phyloP scores from a whole-genome alignment of 2,113 vertebrate species.

The Polypterus bichir region DNA sequence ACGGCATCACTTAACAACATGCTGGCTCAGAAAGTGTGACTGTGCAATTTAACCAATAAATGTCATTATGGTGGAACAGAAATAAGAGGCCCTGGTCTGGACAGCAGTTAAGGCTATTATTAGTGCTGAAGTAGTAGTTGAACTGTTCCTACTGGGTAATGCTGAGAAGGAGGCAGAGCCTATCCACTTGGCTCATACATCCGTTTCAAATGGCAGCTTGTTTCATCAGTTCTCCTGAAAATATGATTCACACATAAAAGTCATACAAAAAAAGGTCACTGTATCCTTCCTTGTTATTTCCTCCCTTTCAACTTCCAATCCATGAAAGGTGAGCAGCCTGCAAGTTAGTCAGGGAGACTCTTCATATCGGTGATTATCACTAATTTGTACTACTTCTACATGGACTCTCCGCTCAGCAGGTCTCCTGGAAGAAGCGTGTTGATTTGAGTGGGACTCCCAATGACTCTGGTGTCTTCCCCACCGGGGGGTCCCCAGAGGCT shows the following conservation, averaged over 20 bases:
- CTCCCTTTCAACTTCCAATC: too few species aligned
- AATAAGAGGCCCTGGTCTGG: conserved; percentile 39
- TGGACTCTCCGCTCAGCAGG: conserved; percentile 89
- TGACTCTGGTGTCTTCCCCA: conserved; percentile 72
- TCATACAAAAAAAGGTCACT: conserved; percentile 42
- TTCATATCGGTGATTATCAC: too few species aligned
- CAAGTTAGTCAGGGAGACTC: too few species aligned
- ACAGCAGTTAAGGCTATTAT: conserved; percentile 64
- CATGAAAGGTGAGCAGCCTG: too few species aligned
- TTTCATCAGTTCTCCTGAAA: conserved; percentile 45
- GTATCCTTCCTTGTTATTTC: too few species aligned
- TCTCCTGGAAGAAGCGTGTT: conserved; percentile 91
- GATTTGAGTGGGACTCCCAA: conserved; percentile 83
- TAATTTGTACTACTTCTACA: conserved; percentile 47
- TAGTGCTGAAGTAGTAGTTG: conserved; percentile 49
- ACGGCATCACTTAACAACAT: conserved; percentile 5
- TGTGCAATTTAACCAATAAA: conserved; percentile 52
- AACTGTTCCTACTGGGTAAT: conserved; percentile 38
- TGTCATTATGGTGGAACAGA: conserved; percentile 40
- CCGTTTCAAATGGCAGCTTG: conserved; percentile 42
- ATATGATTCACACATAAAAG: conserved; percentile 43
- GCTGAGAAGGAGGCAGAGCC: conserved; percentile 41
- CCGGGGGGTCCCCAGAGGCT: conserved; percentile 89
- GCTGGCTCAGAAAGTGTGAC: conserved; percentile 57
- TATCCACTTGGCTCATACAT: too few species aligned